Base-by-base conservation (phyloP, 1,140 invertebrate genomes). In the Euglossa dilemma region DNA sequence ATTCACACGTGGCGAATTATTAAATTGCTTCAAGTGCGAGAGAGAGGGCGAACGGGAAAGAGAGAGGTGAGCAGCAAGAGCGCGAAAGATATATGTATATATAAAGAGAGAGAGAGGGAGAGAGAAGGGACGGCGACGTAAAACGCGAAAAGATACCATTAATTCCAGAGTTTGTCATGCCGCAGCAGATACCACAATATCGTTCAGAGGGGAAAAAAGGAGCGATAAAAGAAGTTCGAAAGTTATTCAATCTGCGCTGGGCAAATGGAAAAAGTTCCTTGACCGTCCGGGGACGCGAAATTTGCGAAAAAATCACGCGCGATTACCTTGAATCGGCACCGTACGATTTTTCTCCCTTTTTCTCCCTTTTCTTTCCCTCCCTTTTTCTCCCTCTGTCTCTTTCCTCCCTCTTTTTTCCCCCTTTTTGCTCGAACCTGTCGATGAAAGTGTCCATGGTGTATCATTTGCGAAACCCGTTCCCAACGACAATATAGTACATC, bases 211-310 rank as follows among this genome's bases (percentile, higher is more conserved):
- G 57, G 18, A 25, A 18, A 67, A 56, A 56, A 57, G 59, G 36
- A 50, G n/a, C 61, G 78, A 80, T 71, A 70, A 80, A 72, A 74
- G 77, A 80, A 72, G 77, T 80, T 73, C 43, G 36, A 74, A 84
- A 84, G 83, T 84, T 80, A 84, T 84, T 84, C 83, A 81, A 80
- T 84, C 78, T 84, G 52, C 47, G 77, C 56, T 23, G 69, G 64
- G 70, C 69, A 81, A 79, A 80, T 80, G 83, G 70, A 64, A 80
- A 84, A 84, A 80, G 78, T 80, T 81, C 70, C 45, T n/a, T 57
- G 77, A 59, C 78, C 25, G 63, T 47, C 11, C 67, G 25, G 45
- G 7, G 52, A 64, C 61, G 52, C 47, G 83, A 80, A 78, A 83
- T 83, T 78, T 63, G 54, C 25, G 50, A 63, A 83, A 76, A 77